A percentile compares a stretch with the other conserved stretches of the same genome.
Conservation (phyloP, 2,888 invertebrate species). For the Mesorhabditis spiculigera region DNA sequence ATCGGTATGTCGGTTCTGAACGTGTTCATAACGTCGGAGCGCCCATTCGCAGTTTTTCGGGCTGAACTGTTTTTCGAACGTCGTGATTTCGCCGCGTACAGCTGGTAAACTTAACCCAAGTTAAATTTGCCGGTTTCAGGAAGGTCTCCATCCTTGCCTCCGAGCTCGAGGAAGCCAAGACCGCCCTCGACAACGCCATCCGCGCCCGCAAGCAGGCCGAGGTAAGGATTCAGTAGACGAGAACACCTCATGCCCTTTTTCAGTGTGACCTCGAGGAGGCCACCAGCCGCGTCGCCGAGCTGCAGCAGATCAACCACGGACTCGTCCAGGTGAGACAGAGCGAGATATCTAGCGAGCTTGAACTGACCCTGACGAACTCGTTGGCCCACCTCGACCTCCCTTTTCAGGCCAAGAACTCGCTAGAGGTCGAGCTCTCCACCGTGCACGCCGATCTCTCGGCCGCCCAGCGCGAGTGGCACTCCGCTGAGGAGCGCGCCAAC, state of each 20-base stretch:
- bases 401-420: constrained; percentile 68
- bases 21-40: constrained; percentile 69
- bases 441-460: constrained; percentile 87
- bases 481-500: constrained; percentile 84
- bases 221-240: constrained; percentile 22
- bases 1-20: constrained; percentile 64
- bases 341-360: too few relatives aligned
- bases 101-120: too few relatives aligned
- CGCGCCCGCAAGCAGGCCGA: constrained; percentile 82
- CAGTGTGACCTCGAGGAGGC: constrained; percentile 4
- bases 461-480: constrained; percentile 79
- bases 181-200: constrained; percentile 70
- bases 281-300: constrained; percentile 8
- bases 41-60: too few relatives aligned
- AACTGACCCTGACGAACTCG: background rate
- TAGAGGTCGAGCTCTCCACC: constrained; percentile 62
- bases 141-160: constrained; percentile 9
- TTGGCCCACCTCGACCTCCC: background rate
- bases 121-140: background rate
- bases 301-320: constrained; percentile 71
- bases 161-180: constrained; percentile 74
- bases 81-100: background rate
- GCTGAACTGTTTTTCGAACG: background rate
- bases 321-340: constrained; percentile 65
- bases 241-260: background rate